Conservation (phyloP, 1,140 invertebrate species). For the Hesperophylax magnus region DNA sequence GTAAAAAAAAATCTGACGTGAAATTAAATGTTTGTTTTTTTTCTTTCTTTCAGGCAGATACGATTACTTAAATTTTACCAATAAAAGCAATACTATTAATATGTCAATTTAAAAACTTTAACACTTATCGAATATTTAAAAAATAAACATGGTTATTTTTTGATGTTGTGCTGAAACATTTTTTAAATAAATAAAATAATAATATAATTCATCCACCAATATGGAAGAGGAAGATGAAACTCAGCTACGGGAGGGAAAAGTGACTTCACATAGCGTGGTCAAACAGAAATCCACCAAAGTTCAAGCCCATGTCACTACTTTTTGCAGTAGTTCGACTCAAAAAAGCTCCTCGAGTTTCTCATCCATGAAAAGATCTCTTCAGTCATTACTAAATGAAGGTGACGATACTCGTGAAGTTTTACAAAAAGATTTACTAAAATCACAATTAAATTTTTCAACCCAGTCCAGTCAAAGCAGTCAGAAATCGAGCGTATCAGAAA, state of each 20-base stretch:
- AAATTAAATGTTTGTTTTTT: constrained; percentile 32
- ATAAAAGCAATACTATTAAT: constrained; percentile 8
- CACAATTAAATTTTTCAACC: constrained; percentile 20
- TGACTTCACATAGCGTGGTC: constrained; percentile 52
- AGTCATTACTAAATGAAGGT: constrained; percentile 47
- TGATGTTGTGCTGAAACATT: neutral
- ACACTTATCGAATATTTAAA: constrained; percentile 10
- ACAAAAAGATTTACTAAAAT: constrained; percentile 55
- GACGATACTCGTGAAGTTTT: constrained; percentile 44
- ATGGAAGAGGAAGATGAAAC: constrained; percentile 74
- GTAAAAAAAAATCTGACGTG: constrained; percentile 35
- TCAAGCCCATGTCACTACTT: constrained; percentile 51
- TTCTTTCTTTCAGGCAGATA: constrained; percentile 44
- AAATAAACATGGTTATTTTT: neutral
- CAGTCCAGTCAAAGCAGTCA: constrained; percentile 24
- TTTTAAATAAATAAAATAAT: constrained; percentile 5
- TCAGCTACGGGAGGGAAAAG: constrained; percentile 59
- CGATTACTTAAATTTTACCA: constrained; percentile 10
- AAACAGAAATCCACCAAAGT: constrained; percentile 49
- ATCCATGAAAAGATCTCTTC: constrained; percentile 47
- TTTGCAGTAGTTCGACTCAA: constrained; percentile 43
- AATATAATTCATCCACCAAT: constrained; percentile 52
- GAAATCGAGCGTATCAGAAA: constrained; percentile 34
- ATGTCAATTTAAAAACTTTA: constrained; percentile 4
- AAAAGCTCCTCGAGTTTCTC: constrained; percentile 44